These are phyloP conservation scores for Bothrops jararaca DNA, from an alignment of 2,113 vertebrate species.

Conservation along the genomic window DNA sequence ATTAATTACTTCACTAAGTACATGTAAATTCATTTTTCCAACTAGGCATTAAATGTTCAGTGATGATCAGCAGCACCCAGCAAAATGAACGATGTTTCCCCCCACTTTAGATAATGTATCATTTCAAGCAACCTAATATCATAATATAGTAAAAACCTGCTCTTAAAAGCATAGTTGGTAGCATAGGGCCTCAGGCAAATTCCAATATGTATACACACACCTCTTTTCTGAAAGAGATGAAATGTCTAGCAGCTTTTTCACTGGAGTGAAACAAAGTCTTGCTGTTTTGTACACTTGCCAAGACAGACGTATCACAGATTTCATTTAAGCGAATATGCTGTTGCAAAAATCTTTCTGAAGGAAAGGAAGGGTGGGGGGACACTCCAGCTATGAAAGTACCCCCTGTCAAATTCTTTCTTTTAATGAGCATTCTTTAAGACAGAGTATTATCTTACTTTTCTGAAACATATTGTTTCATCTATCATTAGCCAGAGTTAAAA, in stretches of 20 bases:
- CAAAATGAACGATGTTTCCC: neutral
- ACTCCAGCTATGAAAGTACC: neutral
- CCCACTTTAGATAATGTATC: neutral
- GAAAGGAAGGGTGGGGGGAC: neutral
- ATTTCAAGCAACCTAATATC: neutral
- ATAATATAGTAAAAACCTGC: conserved; percentile 1
- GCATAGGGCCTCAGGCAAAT: conserved; percentile 10
- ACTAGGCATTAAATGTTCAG: neutral
- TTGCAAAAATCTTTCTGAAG: neutral
- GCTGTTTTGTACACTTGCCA: neutral
- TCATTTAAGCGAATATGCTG: neutral
- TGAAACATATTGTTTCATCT: neutral
- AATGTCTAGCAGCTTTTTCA: neutral
- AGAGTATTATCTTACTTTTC: neutral
- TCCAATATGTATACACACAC: neutral
- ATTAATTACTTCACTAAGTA: neutral
- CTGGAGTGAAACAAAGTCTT: conserved; percentile 2
- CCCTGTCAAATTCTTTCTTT: neutral
- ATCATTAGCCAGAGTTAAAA: neutral
- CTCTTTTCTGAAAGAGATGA: neutral
- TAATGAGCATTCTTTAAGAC: neutral
- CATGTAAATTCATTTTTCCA: neutral
- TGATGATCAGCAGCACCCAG: neutral
- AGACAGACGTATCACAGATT: neutral
- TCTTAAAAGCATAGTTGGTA: neutral